Percentiles rank a stretch among this genome's conserved stretches.
Conservation (phyloP, 2,888 invertebrate genomes). For the Neria commutata region DNA sequence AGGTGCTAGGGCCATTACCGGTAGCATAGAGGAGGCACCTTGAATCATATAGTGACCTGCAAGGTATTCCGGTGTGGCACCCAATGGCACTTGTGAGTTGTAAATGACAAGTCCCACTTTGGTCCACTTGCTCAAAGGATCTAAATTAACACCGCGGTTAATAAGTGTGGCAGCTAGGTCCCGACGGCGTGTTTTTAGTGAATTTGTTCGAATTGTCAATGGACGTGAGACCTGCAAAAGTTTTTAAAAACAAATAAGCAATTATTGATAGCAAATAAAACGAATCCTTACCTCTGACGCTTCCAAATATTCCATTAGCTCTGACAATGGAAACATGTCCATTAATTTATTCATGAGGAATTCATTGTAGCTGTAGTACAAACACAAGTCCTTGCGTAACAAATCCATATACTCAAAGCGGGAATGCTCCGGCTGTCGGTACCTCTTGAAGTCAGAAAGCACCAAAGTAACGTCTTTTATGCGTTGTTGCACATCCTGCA, state of each 20-base stretch:
- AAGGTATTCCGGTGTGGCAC: conserved; percentile 98
- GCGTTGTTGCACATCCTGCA: conserved; percentile 86
- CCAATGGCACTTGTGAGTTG: conserved; percentile 93
- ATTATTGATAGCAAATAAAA: background rate
- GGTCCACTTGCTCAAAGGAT: conserved; percentile 98
- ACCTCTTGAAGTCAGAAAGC: conserved; percentile 77
- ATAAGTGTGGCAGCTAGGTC: conserved; percentile 95
- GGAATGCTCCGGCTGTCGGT: conserved; percentile 72
- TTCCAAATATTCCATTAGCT: conserved; percentile 93
- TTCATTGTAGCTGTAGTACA: conserved; percentile 96
- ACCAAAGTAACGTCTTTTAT: conserved; percentile 85
- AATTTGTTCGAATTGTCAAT: conserved; percentile 94
- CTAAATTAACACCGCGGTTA: conserved; percentile 95
- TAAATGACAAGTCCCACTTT: conserved; percentile 97
- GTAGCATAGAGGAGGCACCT: conserved; percentile 95
- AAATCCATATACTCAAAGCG: conserved; percentile 83
- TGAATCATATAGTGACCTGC: conserved; percentile 97
- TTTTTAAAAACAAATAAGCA: background rate
- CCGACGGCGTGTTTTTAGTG: conserved; percentile 87
- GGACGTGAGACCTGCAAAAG: conserved; percentile 73
- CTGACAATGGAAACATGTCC: conserved; percentile 84
- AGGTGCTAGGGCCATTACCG: conserved; percentile 97
- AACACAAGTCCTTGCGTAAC: conserved; percentile 83
- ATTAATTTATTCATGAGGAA: conserved; percentile 92
- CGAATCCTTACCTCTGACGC: conserved; percentile 78